Evolutionary conservation across 37 sponge, comb jelly and placozoan genomes (phyloP).

Genomic region (Bolinopsis microptera): DNA sequence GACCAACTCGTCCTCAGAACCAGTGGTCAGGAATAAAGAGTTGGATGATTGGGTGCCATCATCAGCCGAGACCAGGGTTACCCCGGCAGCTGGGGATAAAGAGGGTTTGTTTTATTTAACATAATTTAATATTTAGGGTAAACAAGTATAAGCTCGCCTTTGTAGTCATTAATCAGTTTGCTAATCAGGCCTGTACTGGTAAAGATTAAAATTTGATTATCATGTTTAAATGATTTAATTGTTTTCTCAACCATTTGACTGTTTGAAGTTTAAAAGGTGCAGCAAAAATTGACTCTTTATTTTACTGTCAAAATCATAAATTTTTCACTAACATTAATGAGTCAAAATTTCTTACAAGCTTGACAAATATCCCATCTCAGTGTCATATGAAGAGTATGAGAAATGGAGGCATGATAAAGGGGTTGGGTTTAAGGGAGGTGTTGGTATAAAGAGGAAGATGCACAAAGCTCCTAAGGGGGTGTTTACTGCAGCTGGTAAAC

Average conservation of each 20-base stretch:
- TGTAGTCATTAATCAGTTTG: neutral
- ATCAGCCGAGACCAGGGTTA: neutral
- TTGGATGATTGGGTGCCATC: slow-evolving; percentile 43
- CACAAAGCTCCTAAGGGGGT: neutral
- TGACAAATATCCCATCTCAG: neutral
- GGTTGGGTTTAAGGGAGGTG: neutral
- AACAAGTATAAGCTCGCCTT: too few relatives aligned
- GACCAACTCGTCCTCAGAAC: neutral
- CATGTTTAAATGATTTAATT: neutral
- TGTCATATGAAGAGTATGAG: neutral
- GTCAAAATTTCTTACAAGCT: too few relatives aligned
- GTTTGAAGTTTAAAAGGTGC: too few relatives aligned
- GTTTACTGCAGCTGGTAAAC: slow-evolving; percentile 29
- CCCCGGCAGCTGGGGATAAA: neutral
- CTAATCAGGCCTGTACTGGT: neutral
- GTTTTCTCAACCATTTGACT: too few relatives aligned
- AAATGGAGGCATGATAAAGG: neutral
- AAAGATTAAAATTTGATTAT: neutral
- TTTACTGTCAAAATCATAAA: too few relatives aligned
- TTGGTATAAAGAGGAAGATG: neutral
- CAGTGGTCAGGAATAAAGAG: slow-evolving; percentile 33
- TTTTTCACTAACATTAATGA: too few relatives aligned
- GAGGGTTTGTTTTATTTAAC: too few relatives aligned
- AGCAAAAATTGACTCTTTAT: too few relatives aligned
- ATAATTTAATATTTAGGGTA: too few relatives aligned